Base-by-base conservation (phyloP, 2,113 vertebrate genomes). In the Panurus biarmicus region DNA sequence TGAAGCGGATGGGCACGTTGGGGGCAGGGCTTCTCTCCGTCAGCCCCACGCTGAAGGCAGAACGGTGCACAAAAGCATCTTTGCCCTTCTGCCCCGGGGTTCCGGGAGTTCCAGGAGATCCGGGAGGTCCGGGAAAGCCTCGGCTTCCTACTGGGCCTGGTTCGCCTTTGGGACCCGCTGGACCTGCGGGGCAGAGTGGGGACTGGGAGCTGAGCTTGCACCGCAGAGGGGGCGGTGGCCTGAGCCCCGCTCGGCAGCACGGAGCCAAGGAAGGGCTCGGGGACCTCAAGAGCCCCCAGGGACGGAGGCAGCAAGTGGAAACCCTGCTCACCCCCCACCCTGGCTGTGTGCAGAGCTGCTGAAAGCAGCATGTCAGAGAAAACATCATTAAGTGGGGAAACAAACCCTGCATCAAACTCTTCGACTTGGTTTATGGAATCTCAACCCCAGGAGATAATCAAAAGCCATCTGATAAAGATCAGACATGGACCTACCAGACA, bases 11-110 rank as follows among this genome's bases (percentile, higher is more conserved):
- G 71, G 98, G 98, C 23, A 98, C 72, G 3, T 97, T 98, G 94
- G 98, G 96, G 25, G 96, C 74, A 0, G 98, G 93, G 25, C 73
- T 85, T 12, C 71, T 53, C 23, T 84, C 89, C 0, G 94, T 96
- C 89, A 98, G 77, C 31, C 98, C 98, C 29, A 98, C 97, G 1
- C 98, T 98, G 96, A 98, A 98, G 42, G 98, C 98, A 2, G 98
- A 98, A 48, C 94, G 98, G 53, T 98, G 94, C 20, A 97, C 36
- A 10, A 96, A 97, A 25, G 97, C 95, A 33, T 83, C 89, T 87
- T 97, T 98, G 7, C 98, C 98, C 7, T 97, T 98, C 72, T 94
- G 86, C 67, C 98, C 98, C 29, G 94, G 96, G 23, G 3, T 24
- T 76, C 98, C 98, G 0, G 98, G 97, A 76, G 94, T 89, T 33